phyloP scores from a whole-genome alignment of 2,888 invertebrate genomes.

The Eueremaeus valkanovi region DNA sequence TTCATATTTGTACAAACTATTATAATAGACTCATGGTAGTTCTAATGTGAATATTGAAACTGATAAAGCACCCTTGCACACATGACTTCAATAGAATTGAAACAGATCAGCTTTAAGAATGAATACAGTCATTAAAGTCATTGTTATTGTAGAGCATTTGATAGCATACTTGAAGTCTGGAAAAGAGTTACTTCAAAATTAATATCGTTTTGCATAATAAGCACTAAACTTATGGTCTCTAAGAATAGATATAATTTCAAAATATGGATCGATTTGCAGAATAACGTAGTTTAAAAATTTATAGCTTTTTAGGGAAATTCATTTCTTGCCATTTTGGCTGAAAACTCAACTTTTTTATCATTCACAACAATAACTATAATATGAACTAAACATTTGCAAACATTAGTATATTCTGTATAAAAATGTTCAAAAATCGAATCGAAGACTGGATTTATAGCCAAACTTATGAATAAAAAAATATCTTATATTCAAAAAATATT shows the following conservation, averaged over 20 bases:
- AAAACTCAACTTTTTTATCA: background rate
- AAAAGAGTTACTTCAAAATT: background rate
- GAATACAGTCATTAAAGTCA: too few relatives aligned
- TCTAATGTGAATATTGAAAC: too few relatives aligned
- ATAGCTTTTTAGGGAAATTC: background rate
- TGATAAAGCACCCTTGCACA: too few relatives aligned
- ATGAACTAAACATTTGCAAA: background rate
- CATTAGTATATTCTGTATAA: background rate
- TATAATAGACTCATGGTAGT: too few relatives aligned
- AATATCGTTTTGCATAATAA: background rate
- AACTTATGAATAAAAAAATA: conserved; percentile 3
- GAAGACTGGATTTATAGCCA: background rate
- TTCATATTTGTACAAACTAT: too few relatives aligned
- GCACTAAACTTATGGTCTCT: background rate
- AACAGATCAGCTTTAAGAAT: too few relatives aligned
- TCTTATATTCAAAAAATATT: background rate
- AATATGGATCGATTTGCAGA: background rate
- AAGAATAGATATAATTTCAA: background rate
- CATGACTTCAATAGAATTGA: too few relatives aligned
- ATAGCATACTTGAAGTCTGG: too few relatives aligned
- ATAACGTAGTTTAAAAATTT: background rate
- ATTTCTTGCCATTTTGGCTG: background rate
- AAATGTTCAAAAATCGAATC: background rate
- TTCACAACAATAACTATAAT: background rate
- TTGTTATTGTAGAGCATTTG: too few relatives aligned